Evolutionary conservation across 2,888 invertebrate species (phyloP).

Genomic region (Xanthia icteritia): DNA sequence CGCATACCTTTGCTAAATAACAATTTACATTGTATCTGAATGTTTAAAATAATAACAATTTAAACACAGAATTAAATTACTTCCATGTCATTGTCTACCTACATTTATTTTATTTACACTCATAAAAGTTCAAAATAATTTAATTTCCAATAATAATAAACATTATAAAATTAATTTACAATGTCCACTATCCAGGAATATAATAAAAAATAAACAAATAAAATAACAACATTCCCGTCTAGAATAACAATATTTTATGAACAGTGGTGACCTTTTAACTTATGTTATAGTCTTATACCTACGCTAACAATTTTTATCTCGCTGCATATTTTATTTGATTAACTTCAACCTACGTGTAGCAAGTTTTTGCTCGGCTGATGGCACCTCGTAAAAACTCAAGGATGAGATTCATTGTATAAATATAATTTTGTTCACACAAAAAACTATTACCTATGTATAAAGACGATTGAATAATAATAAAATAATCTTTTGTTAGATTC

Average conservation of each 20-base stretch:
- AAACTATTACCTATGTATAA: conserved; percentile 3
- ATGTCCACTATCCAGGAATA: too few species aligned
- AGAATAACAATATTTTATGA: too few species aligned
- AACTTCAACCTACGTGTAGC: conserved; percentile 6
- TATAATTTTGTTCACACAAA: conserved; percentile 38
- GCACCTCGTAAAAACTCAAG: conserved; percentile 44
- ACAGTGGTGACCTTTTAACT: background rate
- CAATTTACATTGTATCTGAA: too few species aligned
- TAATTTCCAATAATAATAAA: too few species aligned
- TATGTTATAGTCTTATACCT: background rate
- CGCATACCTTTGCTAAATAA: background rate
- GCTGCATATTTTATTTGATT: conserved; percentile 14
- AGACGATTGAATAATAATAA: conserved; percentile 5
- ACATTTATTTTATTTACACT: too few species aligned
- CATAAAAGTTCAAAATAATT: too few species aligned
- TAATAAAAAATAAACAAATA: too few species aligned
- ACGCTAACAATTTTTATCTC: background rate
- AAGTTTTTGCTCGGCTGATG: conserved; percentile 37
- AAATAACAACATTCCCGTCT: too few species aligned
- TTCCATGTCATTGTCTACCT: too few species aligned
- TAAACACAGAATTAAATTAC: too few species aligned
- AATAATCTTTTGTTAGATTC: conserved; percentile 10
- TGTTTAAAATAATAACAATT: too few species aligned
- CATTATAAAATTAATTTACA: too few species aligned
- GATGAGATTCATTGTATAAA: conserved; percentile 22